Evolutionary conservation across 2,888 invertebrate species (phyloP).

Genomic region (Temnothorax ravouxi): DNA sequence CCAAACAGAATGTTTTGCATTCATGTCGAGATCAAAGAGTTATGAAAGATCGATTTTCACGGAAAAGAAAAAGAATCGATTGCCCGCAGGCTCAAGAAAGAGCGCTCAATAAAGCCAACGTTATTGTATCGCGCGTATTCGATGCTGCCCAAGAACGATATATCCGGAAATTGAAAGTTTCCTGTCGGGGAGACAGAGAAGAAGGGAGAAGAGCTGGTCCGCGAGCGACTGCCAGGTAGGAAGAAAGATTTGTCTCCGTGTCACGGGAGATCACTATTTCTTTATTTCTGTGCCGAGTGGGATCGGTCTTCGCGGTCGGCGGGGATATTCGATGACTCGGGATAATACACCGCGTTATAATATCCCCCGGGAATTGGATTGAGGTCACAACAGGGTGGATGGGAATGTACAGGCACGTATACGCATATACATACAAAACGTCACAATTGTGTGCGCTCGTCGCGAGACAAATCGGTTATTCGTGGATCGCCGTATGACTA

Average conservation of each 20-base stretch:
- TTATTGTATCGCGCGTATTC: conserved; percentile 53
- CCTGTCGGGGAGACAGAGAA: conserved; percentile 26
- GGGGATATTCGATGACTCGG: conserved; percentile 49
- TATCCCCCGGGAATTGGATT: conserved; percentile 59
- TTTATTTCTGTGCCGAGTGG: conserved; percentile 63
- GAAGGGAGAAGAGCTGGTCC: conserved; percentile 12
- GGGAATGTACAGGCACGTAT: background rate
- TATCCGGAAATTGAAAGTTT: conserved; percentile 80
- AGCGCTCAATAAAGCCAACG: conserved; percentile 60
- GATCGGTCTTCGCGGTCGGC: conserved; percentile 53
- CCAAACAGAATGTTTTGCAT: background rate
- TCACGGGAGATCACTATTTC: conserved; percentile 63
- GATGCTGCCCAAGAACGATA: conserved; percentile 53
- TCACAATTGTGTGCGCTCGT: background rate
- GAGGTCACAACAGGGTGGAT: conserved; percentile 46
- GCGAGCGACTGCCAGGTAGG: conserved; percentile 34
- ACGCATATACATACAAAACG: background rate
- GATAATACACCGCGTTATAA: conserved; percentile 53
- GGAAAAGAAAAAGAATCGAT: conserved; percentile 24
- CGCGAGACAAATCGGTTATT: conserved; percentile 53
- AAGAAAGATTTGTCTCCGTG: conserved; percentile 72
- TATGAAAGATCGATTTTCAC: conserved; percentile 37
- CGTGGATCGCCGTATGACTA: conserved; percentile 49
- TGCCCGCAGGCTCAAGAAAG: conserved; percentile 37
- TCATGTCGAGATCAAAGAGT: conserved; percentile 11